A percentile compares a stretch with the other conserved stretches of the same genome.
Evolutionary conservation across 2,888 invertebrate genomes (phyloP).

Genomic region (Diloba caeruleocephala): DNA sequence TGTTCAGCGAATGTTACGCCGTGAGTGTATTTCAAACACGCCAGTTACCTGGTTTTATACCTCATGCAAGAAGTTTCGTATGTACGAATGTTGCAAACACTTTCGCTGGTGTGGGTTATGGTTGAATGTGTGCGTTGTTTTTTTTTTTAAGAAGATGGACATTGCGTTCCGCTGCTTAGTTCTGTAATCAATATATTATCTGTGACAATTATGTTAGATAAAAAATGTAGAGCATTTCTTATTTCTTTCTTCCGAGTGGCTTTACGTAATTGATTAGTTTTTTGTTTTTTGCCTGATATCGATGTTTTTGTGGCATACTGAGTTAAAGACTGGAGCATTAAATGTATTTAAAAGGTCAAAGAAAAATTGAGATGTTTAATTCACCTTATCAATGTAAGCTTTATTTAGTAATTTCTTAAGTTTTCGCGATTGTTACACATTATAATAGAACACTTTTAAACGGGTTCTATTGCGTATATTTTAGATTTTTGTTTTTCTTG

Average conservation of each 20-base stretch:
- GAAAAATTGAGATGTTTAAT: no score
- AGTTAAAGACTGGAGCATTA: no score
- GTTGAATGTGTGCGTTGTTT: slow-evolving; percentile 63
- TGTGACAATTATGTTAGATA: not conserved
- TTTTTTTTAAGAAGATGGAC: slow-evolving; percentile 55
- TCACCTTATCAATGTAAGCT: no score
- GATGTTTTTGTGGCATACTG: no score
- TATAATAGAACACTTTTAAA: no score
- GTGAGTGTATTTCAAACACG: slow-evolving; percentile 74
- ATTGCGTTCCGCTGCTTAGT: not conserved
- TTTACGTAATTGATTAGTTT: not conserved
- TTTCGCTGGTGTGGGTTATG: slow-evolving; percentile 75
- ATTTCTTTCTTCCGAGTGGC: not conserved
- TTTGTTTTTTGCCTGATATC: not conserved
- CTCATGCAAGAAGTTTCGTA: slow-evolving; percentile 74
- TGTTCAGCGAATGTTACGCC: slow-evolving; percentile 83
- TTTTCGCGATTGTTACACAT: no score
- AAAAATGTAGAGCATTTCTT: not conserved
- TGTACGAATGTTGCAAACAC: slow-evolving; percentile 80
- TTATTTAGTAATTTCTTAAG: no score
- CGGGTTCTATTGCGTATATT: no score
- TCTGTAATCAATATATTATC: slow-evolving; percentile 3
- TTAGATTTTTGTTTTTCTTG: no score
- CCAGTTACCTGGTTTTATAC: slow-evolving; percentile 79
- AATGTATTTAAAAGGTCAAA: no score